Evolutionary conservation across 2,797 vertebrate species (phyloP), one percentile per base, ranked within the genome.

Genomic region (Siniperca obscura): DNA sequence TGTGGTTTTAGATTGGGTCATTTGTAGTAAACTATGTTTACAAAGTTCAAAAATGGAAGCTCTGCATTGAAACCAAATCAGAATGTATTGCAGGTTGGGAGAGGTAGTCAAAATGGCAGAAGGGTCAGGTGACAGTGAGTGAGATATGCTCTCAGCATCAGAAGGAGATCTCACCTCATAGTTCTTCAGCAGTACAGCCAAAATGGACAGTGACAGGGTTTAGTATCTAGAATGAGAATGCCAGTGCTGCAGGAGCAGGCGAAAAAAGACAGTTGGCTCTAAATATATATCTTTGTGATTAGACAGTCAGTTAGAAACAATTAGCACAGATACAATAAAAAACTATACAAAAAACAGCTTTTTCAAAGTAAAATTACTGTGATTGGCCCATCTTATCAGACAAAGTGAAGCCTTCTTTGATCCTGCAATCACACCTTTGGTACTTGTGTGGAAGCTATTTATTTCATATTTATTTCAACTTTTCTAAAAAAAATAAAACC

Each of bases 171-270:
- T 95, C 92, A 94, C 95, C 95, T 95, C 87, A 69, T 76, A 76
- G 84, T 84, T 90, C 88, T 86, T 92, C 88, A 86, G 90, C 83
- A 82, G 88, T 80, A 36, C 78, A 86, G 90, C 85, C 90, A 83
- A 81, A 78, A 70, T 84, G 78, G 74, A 88, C 87, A 86, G 76
- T 89, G 84, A 85, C 81, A 81, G 78, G 73, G 19, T 81, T 93
- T 94, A 95, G 86, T 95, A 94, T 93, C 91, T 92, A 93, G 86
- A 92, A 67, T 90, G 90, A 69, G 88, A 76, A 70, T 93, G 91
- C 90, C 91, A 91, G 68, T 90, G 93, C 94, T 95, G 83, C 84
- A 80, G 81, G 79, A 88, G 76, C 85, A 87, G 80, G 74, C 46
- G 55, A 11, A 34, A 25, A 34, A 21, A 77, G 12, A 17, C 11